Evolutionary conservation across 2,888 invertebrate genomes (phyloP).

Genomic region (Disparrhopalites patrizii): DNA sequence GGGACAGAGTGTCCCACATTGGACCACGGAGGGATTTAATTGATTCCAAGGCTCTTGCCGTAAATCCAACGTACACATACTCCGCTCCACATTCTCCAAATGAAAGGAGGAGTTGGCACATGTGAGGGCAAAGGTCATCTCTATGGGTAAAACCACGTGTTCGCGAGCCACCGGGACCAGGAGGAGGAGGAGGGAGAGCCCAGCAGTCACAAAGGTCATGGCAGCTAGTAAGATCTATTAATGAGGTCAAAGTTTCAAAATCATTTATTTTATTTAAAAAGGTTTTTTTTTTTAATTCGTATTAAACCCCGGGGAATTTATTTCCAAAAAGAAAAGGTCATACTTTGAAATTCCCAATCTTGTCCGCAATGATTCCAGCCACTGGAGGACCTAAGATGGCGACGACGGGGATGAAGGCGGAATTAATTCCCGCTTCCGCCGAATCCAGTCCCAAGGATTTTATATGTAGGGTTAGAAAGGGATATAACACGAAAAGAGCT

Average conservation of each 20-base stretch:
- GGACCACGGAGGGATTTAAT: conserved; percentile 25
- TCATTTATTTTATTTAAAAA: background rate
- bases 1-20: conserved; percentile 39
- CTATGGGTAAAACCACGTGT: conserved; percentile 62
- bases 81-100: conserved; percentile 32
- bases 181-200: conserved; percentile 63
- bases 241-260: background rate
- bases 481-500: conserved; percentile 72
- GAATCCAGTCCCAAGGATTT: conserved; percentile 72
- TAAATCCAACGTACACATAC: conserved; percentile 29
- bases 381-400: conserved; percentile 73
- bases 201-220: conserved; percentile 65
- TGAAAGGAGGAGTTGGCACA: conserved; percentile 51
- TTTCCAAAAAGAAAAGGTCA: too few relatives aligned
- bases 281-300: too few relatives aligned
- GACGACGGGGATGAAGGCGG: conserved; percentile 66
- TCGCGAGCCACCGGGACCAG: conserved; percentile 68
- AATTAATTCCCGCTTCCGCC: conserved; percentile 76
- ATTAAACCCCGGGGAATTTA: too few relatives aligned
- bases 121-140: conserved; percentile 59
- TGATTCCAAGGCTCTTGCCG: background rate
- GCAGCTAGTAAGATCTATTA: conserved; percentile 63
- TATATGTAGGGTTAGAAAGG: conserved; percentile 76
- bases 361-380: conserved; percentile 71
- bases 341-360: conserved; percentile 76